phyloP scores from a whole-genome alignment of 2,113 vertebrate species.

The Mellivora capensis region DNA sequence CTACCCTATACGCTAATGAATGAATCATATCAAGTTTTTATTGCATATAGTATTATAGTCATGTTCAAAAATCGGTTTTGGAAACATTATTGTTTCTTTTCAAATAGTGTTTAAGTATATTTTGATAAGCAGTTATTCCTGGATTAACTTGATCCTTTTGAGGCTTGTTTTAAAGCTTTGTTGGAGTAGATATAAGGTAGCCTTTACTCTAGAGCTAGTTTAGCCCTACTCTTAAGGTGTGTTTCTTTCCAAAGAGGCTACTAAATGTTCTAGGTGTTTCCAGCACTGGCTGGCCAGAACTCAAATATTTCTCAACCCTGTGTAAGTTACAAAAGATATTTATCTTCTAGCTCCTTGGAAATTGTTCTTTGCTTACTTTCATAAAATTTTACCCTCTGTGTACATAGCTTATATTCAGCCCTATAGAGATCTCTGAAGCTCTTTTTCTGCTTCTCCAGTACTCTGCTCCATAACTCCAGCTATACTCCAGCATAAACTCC shows the following conservation, averaged over 20 bases:
- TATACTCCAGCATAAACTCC: background rate
- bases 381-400: background rate
- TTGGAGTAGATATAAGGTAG: background rate
- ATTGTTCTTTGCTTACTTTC: background rate
- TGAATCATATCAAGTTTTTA: background rate
- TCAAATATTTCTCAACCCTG: background rate
- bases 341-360: background rate
- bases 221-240: background rate
- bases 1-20: background rate
- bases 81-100: background rate
- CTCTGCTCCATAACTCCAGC: background rate
- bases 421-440: background rate
- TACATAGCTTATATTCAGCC: background rate
- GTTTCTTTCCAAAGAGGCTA: background rate
- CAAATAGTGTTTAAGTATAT: background rate
- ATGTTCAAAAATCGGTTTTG: background rate
- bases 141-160: background rate
- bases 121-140: background rate
- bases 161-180: background rate
- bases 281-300: background rate
- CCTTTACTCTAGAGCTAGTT: background rate
- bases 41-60: background rate
- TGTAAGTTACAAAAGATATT: background rate
- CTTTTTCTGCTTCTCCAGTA: background rate
- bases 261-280: background rate